Percentiles rank a stretch among this genome's conserved stretches.
These are phyloP conservation scores for Andricus quercusramuli DNA, from an alignment of 2,888 invertebrate species.

Conservation along the genomic window DNA sequence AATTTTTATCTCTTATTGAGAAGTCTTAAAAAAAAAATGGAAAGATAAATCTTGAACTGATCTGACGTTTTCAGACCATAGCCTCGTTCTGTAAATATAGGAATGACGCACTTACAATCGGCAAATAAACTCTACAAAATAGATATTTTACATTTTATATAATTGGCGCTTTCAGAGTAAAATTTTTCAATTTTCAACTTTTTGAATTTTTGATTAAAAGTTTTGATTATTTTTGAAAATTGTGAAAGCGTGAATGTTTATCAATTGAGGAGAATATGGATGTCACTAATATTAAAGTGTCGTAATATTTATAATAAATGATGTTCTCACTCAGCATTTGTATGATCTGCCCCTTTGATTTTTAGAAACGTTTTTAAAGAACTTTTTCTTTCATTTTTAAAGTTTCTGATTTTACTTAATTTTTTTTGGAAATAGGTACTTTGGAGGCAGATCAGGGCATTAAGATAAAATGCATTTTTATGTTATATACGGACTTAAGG, in stretches of 20 bases:
- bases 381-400: neutral
- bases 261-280: neutral
- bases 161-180: too few species aligned
- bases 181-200: too few species aligned
- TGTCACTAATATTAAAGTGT: neutral
- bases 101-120: slow-evolving; percentile 23
- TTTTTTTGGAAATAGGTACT: neutral
- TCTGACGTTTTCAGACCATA: neutral
- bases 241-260: neutral
- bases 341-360: slow-evolving; percentile 5
- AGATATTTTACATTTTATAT: too few species aligned
- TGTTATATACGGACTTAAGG: slow-evolving; percentile 35
- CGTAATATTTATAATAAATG: slow-evolving; percentile 20
- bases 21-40: slow-evolving; percentile 7
- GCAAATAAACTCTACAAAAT: neutral
- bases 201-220: too few species aligned
- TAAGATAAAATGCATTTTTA: slow-evolving; percentile 61
- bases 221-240: too few species aligned
- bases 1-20: slow-evolving; percentile 21
- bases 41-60: slow-evolving; percentile 20
- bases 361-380: neutral
- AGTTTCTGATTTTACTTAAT: neutral
- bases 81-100: slow-evolving; percentile 5
- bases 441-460: slow-evolving; percentile 64
- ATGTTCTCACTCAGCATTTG: slow-evolving; percentile 50